Conservation (phyloP, 2,113 vertebrate species). For the Lophura nycthemera region DNA sequence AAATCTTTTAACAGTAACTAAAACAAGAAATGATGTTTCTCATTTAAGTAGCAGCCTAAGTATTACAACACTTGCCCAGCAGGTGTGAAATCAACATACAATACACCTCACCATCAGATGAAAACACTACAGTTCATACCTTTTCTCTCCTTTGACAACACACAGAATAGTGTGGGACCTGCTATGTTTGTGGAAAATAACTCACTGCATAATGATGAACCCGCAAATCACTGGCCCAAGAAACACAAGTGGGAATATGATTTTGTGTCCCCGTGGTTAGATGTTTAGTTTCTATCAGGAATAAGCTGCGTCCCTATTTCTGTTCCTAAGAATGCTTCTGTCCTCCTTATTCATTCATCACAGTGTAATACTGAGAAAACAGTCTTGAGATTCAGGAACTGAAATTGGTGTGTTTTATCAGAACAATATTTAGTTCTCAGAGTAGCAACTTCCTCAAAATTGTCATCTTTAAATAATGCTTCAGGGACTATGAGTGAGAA, state of each 20-base stretch:
- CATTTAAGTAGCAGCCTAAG: background rate
- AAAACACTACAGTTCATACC: background rate
- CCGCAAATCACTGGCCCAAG: background rate
- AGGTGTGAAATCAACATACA: background rate
- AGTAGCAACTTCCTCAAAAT: background rate
- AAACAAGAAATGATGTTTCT: constrained; percentile 1
- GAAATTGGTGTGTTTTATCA: background rate
- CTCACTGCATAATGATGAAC: background rate
- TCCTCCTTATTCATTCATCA: background rate
- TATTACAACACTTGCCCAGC: constrained; percentile 2
- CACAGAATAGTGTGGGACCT: background rate
- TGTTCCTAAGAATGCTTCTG: background rate
- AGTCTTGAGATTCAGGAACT: background rate
- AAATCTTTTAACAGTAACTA: constrained; percentile 11
- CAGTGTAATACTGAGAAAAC: background rate
- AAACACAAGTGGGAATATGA: background rate
- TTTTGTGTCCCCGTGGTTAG: background rate
- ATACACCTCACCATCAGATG: background rate
- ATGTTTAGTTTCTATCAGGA: background rate
- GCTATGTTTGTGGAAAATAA: background rate
- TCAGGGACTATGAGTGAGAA: background rate
- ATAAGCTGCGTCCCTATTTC: background rate
- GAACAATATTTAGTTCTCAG: background rate
- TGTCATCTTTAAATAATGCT: background rate
- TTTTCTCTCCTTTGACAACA: background rate